Evolutionary conservation across 1,140 invertebrate genomes (phyloP).

Genomic region (Nixonia krombeini): DNA sequence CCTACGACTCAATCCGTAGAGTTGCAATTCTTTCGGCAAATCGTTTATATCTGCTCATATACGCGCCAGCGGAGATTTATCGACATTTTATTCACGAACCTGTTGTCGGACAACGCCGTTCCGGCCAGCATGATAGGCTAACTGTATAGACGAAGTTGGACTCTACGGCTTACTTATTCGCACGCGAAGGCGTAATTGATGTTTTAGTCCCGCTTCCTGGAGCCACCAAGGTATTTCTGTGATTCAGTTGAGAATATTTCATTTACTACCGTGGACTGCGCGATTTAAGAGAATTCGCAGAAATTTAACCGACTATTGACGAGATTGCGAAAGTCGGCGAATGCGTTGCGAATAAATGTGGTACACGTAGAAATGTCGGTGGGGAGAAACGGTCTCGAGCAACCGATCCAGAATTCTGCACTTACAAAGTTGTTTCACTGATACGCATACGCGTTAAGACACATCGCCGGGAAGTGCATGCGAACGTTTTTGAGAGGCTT

Average conservation of each 20-base stretch:
- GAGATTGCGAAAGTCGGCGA: too few relatives aligned
- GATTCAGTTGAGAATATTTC: too few relatives aligned
- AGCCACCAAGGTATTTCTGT: too few relatives aligned
- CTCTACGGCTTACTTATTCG: neutral
- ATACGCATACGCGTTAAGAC: neutral
- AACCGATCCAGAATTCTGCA: too few relatives aligned
- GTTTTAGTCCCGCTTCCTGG: neutral
- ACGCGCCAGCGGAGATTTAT: conserved; percentile 20
- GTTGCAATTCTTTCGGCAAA: conserved; percentile 6
- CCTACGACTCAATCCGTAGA: conserved; percentile 28
- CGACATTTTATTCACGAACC: conserved; percentile 40
- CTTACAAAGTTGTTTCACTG: neutral
- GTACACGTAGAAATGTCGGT: too few relatives aligned
- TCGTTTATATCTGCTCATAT: conserved; percentile 1
- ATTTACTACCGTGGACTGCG: too few relatives aligned
- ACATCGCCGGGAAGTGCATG: conserved; percentile 10
- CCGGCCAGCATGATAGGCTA: neutral
- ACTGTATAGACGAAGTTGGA: neutral
- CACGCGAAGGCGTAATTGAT: neutral
- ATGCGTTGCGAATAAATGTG: too few relatives aligned
- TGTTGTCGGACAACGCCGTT: conserved; percentile 9
- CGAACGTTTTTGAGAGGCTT: conserved; percentile 20
- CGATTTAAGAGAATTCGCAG: too few relatives aligned
- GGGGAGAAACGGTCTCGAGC: too few relatives aligned
- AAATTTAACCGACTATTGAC: too few relatives aligned